These are phyloP conservation scores for Helicolenus hilgendorfi DNA, from an alignment of 2,797 vertebrate genomes.

Conservation along the genomic window DNA sequence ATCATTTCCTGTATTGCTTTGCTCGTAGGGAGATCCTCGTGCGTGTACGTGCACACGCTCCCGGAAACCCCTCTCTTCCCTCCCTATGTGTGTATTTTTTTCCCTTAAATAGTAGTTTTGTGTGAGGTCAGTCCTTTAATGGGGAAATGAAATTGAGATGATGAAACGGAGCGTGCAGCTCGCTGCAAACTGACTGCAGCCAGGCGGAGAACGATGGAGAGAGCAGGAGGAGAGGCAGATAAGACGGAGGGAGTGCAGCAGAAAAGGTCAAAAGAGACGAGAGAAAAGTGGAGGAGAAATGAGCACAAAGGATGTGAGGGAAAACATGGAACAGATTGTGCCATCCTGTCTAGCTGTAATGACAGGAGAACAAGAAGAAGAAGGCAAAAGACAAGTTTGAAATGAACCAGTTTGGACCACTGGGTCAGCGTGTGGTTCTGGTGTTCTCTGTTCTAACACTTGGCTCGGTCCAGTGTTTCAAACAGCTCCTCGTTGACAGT, in stretches of 20 bases:
- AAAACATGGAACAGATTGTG: constrained; percentile 29
- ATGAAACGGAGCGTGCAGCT: constrained; percentile 58
- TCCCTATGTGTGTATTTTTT: constrained; percentile 71
- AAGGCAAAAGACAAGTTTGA: not conserved
- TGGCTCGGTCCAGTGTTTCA: constrained; percentile 22
- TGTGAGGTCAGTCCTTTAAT: constrained; percentile 87
- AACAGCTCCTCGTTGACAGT: constrained; percentile 42
- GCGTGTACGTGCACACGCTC: not conserved
- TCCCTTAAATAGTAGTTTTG: constrained; percentile 87
- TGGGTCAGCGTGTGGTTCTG: constrained; percentile 17
- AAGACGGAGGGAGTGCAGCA: constrained; percentile 16
- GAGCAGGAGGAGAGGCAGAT: constrained; percentile 43
- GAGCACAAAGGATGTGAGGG: constrained; percentile 30
- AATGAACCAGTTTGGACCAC: constrained; percentile 17
- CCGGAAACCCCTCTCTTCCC: constrained; percentile 49
- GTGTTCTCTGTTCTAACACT: constrained; percentile 17
- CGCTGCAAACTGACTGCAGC: constrained; percentile 34
- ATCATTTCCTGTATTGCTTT: constrained; percentile 93
- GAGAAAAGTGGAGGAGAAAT: constrained; percentile 2
- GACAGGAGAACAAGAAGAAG: not conserved
- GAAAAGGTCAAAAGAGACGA: constrained; percentile 21
- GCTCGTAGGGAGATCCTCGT: constrained; percentile 70
- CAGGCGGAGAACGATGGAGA: constrained; percentile 38
- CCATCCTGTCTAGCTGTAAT: not conserved
- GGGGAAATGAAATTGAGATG: constrained; percentile 77